phyloP scores from a whole-genome alignment of 2,797 vertebrate species.

The Pyrocephalus nanus region DNA sequence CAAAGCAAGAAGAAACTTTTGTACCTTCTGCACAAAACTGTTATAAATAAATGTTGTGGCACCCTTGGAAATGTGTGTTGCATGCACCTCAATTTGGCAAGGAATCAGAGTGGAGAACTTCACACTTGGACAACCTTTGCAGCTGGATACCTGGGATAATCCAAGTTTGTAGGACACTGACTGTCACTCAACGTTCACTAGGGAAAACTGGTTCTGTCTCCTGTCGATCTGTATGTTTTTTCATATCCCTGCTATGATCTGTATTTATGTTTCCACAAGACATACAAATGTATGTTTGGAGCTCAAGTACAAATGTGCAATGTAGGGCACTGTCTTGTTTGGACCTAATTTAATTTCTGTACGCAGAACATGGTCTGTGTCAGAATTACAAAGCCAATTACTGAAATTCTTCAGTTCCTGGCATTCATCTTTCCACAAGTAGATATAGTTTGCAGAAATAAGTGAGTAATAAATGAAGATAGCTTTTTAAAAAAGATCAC shows the following conservation, averaged over 20 bases:
- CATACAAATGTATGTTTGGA: neutral
- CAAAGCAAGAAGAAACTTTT: neutral
- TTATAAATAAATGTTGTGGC: neutral
- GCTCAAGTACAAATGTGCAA: neutral
- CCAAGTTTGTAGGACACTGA: neutral
- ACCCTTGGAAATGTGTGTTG: neutral
- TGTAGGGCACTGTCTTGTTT: neutral
- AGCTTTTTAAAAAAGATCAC: neutral
- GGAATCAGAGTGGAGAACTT: neutral
- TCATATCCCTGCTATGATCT: neutral
- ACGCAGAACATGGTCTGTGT: neutral
- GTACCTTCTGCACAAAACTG: neutral
- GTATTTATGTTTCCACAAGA: neutral
- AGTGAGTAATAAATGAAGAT: neutral
- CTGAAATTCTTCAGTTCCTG: neutral
- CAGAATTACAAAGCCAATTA: neutral
- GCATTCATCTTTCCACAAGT: neutral
- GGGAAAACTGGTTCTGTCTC: neutral
- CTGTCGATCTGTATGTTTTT: neutral
- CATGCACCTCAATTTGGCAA: neutral
- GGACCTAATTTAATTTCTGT: neutral
- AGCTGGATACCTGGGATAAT: neutral
- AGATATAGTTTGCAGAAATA: neutral
- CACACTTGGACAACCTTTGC: neutral
- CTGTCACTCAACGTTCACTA: neutral